phyloP scores from a whole-genome alignment of 64 coral and sea anemone species.

The Stichodactyla helianthus region DNA sequence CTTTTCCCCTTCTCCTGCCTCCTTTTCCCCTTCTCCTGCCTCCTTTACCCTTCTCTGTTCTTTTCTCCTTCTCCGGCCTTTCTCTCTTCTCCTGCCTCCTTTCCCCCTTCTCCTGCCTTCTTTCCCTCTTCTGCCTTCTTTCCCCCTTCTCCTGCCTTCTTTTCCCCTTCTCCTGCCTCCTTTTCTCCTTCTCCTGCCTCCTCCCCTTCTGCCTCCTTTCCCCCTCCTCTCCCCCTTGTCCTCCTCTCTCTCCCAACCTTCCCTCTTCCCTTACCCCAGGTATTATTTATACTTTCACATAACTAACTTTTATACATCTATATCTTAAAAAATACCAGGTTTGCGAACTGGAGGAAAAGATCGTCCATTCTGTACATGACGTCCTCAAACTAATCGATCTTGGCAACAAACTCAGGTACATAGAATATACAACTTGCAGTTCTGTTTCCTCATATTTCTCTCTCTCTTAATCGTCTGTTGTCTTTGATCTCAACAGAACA shows the following conservation, averaged over 20 bases:
- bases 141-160: background rate
- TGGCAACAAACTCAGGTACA: slow-evolving; percentile 86
- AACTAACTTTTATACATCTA: background rate
- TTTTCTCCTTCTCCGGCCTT: too few relatives aligned
- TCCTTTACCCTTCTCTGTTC: background rate
- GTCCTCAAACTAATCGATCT: slow-evolving; percentile 92
- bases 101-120: background rate
- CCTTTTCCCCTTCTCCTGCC: background rate
- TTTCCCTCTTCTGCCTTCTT: background rate
- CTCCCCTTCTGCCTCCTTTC: background rate
- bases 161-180: background rate
- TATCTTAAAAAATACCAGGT: slow-evolving; percentile 31
- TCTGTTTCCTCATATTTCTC: background rate
- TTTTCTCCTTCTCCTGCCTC: background rate
- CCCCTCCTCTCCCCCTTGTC: background rate
- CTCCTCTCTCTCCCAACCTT: too few relatives aligned
- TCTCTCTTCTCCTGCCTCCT: background rate
- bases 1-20: background rate
- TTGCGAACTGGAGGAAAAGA: slow-evolving; percentile 89
- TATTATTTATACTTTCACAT: too few relatives aligned
- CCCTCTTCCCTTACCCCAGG: background rate
- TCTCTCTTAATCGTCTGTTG: background rate
- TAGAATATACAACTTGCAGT: background rate
- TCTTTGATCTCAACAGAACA: slow-evolving; percentile 41
- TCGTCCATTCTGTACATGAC: slow-evolving; percentile 84